Evolutionary conservation across 2,888 invertebrate species (phyloP).

Genomic region (Heliconius ismenius): DNA sequence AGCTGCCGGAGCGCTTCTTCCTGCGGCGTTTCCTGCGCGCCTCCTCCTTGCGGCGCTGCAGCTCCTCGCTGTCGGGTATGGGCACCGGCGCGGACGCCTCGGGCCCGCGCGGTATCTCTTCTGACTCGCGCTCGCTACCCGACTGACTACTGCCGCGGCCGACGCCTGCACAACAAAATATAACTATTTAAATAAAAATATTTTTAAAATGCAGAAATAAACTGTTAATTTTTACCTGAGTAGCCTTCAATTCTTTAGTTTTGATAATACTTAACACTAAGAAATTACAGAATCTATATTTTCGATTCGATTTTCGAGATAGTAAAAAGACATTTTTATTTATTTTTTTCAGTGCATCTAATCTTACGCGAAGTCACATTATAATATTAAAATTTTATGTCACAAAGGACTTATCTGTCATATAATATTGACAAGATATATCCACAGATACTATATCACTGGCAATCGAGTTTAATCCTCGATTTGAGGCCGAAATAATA

Average conservation of each 20-base stretch:
- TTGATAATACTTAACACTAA: conserved; percentile 9
- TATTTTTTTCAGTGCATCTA: conserved; percentile 11
- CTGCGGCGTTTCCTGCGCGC: conserved; percentile 93
- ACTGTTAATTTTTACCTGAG: not conserved
- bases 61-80: conserved; percentile 83
- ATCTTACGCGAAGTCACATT: conserved; percentile 28
- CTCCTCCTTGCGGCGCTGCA: conserved; percentile 91
- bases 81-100: conserved; percentile 82
- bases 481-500: conserved; percentile 41
- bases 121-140: conserved; percentile 79
- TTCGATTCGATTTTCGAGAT: conserved; percentile 3
- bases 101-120: conserved; percentile 68
- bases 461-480: conserved; percentile 32
- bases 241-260: conserved; percentile 19
- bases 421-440: conserved; percentile 27
- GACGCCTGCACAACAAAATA: conserved; percentile 59
- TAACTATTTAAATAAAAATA: not conserved
- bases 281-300: conserved; percentile 9
- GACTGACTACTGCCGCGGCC: conserved; percentile 81
- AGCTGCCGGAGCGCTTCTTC: conserved; percentile 94
- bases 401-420: conserved; percentile 31
- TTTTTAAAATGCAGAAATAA: not conserved
- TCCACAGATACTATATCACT: conserved; percentile 35
- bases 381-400: conserved; percentile 24
- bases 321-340: conserved; percentile 19